Evolutionary conservation across 2,113 vertebrate species (phyloP).

Genomic region (Eptesicus fuscus): DNA sequence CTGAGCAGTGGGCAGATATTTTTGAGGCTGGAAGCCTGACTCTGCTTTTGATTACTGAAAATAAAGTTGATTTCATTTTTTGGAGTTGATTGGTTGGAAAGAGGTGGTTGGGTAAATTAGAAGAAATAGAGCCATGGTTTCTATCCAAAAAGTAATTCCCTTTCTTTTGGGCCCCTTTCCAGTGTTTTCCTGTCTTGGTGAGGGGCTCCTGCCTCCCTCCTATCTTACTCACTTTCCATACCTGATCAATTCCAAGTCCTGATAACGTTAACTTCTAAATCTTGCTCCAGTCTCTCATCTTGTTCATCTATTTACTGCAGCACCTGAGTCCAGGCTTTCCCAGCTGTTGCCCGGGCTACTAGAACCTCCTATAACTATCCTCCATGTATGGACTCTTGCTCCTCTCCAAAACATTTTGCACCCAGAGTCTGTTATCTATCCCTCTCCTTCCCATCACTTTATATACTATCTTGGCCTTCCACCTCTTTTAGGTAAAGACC

Average conservation of each 20-base stretch:
- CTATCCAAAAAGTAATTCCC: background rate
- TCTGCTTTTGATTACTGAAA: background rate
- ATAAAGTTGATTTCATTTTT: background rate
- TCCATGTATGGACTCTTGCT: background rate
- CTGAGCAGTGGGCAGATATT: background rate
- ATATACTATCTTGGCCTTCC: background rate
- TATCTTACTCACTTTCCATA: background rate
- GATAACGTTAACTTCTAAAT: background rate
- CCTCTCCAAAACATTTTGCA: background rate
- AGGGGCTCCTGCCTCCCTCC: background rate
- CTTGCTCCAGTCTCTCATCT: background rate
- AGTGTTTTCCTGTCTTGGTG: background rate
- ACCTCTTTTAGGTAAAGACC: background rate
- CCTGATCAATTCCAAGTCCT: background rate
- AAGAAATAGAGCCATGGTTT: background rate
- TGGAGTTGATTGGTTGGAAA: background rate
- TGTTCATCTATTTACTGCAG: background rate
- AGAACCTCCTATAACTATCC: background rate
- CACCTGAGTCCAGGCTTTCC: background rate
- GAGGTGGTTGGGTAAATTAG: background rate
- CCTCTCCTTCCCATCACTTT: background rate
- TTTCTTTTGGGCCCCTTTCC: background rate
- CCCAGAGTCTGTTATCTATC: background rate
- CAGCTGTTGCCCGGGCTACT: background rate
- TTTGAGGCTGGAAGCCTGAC: background rate